phyloP scores from a whole-genome alignment of 2,797 vertebrate genomes.

The Pipistrellus kuhlii region DNA sequence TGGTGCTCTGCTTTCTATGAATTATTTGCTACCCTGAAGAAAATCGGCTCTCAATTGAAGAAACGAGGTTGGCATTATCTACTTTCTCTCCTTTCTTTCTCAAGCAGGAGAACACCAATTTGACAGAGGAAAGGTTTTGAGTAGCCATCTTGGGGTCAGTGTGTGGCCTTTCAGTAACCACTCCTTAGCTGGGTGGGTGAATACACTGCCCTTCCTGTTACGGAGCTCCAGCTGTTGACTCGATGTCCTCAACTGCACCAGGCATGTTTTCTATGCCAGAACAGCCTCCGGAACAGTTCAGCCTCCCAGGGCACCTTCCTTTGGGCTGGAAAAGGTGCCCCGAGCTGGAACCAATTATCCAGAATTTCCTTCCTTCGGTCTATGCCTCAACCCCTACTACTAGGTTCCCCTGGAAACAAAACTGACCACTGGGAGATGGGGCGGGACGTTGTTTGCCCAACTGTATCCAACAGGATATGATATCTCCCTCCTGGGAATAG shows the following conservation, averaged over 20 bases:
- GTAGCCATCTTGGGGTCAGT: background rate
- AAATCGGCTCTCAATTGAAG: background rate
- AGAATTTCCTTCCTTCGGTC: conserved; percentile 35
- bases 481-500: conserved; percentile 36
- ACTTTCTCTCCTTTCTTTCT: background rate
- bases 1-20: background rate
- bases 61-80: background rate
- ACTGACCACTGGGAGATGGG: conserved; percentile 35
- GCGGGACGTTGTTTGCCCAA: conserved; percentile 21
- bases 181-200: background rate
- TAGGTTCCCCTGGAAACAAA: conserved; percentile 42
- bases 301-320: background rate
- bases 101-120: background rate
- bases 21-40: background rate
- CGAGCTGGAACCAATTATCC: background rate
- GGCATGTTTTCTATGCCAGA: background rate
- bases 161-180: background rate
- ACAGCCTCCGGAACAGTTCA: background rate
- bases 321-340: background rate
- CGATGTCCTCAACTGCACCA: background rate
- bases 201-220: background rate
- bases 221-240: background rate
- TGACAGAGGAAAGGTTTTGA: background rate
- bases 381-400: background rate
- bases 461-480: conserved; percentile 52